A percentile compares a stretch with the other conserved stretches of the same genome.
Evolutionary conservation across 2,888 invertebrate species (phyloP).

Genomic region (Spilarctia lutea): DNA sequence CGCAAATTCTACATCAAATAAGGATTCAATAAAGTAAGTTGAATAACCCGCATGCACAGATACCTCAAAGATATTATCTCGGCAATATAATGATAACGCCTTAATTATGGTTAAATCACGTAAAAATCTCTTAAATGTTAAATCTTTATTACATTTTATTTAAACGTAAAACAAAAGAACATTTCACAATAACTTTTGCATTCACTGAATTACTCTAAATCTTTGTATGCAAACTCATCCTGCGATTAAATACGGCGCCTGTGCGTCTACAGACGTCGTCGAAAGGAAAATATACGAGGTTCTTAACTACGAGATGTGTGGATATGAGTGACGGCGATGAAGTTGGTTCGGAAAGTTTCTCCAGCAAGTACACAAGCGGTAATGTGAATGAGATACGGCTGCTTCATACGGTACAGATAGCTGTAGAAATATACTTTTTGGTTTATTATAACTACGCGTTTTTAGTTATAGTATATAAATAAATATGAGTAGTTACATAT

Average conservation of each 20-base stretch:
- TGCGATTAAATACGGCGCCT: conserved; percentile 4
- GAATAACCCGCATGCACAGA: neutral
- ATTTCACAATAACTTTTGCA: neutral
- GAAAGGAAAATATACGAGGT: conserved; percentile 9
- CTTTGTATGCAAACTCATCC: neutral
- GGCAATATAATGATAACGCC: neutral
- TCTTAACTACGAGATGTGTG: conserved; percentile 12
- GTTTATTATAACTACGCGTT: neutral
- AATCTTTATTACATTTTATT: neutral
- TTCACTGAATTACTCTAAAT: conserved; percentile 6
- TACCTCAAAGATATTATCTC: neutral
- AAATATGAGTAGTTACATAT: too few species aligned
- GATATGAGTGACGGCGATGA: conserved; percentile 8
- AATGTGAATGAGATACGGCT: neutral
- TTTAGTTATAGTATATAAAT: neutral
- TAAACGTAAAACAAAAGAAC: neutral
- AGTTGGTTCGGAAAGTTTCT: conserved; percentile 10
- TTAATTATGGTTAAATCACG: neutral
- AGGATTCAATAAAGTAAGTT: too few species aligned
- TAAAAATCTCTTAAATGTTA: neutral
- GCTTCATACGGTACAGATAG: neutral
- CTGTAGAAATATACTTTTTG: neutral
- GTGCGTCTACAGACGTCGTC: neutral
- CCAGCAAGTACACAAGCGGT: neutral
- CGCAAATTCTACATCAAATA: too few species aligned